Percentiles rank a stretch among this genome's conserved stretches.
These are phyloP conservation scores for Argentina silus DNA, from an alignment of 2,797 vertebrate species.

Conservation along the genomic window DNA sequence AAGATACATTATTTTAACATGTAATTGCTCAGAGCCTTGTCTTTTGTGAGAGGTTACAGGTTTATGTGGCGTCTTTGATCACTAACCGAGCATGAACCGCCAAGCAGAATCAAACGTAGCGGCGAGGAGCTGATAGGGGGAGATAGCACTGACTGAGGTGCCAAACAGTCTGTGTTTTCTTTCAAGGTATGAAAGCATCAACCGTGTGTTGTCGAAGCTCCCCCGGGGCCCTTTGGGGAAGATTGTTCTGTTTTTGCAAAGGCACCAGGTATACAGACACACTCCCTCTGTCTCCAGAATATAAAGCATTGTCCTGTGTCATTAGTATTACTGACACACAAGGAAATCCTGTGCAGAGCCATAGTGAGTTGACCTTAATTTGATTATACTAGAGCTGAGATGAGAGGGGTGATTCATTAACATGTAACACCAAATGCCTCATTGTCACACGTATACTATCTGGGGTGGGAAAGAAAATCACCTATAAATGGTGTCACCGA, in stretches of 20 bases:
- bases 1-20: slow-evolving; percentile 33
- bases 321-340: slow-evolving; percentile 9
- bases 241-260: not conserved
- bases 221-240: slow-evolving; percentile 18
- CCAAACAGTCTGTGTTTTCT: slow-evolving; percentile 14
- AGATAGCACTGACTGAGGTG: slow-evolving; percentile 28
- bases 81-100: slow-evolving; percentile 12
- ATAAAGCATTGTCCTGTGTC: not conserved
- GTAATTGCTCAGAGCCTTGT: slow-evolving; percentile 31
- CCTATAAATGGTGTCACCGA: not conserved
- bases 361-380: slow-evolving; percentile 11
- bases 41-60: slow-evolving; percentile 43
- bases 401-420: slow-evolving; percentile 15
- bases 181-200: slow-evolving; percentile 14
- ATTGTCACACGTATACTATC: slow-evolving; percentile 2
- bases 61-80: slow-evolving; percentile 46
- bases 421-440: slow-evolving; percentile 19
- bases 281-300: not conserved
- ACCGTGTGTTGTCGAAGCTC: slow-evolving; percentile 13
- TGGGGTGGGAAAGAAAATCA: slow-evolving; percentile 14
- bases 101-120: slow-evolving; percentile 41
- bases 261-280: slow-evolving; percentile 3
- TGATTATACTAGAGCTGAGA: slow-evolving; percentile 1
- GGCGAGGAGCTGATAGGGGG: slow-evolving; percentile 26
- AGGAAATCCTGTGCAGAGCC: slow-evolving; percentile 16